A percentile compares a stretch with the other conserved stretches of the same genome.
Evolutionary conservation across 2,113 vertebrate species (phyloP).

Genomic region (Hyperopisus bebe): DNA sequence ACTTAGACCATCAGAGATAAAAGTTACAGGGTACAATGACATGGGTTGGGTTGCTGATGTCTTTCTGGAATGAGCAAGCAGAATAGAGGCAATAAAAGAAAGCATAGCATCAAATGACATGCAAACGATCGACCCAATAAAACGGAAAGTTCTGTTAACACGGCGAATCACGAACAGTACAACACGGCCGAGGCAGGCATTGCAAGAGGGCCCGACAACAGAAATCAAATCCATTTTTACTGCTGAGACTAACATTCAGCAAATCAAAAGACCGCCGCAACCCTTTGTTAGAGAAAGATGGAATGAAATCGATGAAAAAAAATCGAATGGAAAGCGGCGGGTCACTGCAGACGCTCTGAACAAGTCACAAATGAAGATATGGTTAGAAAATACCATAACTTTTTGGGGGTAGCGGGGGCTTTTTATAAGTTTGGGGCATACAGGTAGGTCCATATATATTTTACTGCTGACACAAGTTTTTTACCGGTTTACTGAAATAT

Average conservation of each 20-base stretch:
- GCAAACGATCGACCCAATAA: background rate
- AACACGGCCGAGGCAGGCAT: background rate
- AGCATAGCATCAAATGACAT: background rate
- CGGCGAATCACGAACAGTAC: background rate
- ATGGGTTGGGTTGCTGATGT: background rate
- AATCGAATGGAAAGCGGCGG: background rate
- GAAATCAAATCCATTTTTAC: background rate
- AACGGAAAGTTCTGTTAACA: background rate
- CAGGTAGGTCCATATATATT: background rate
- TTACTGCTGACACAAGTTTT: too few relatives aligned
- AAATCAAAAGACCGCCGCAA: background rate
- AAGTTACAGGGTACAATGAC: background rate
- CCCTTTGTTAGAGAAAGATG: background rate
- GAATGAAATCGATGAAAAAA: background rate
- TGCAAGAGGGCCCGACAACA: background rate
- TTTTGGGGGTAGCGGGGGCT: background rate
- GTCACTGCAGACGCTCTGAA: background rate
- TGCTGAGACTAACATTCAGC: slow-evolving; percentile 7
- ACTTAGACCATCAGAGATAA: background rate
- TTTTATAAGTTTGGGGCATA: background rate
- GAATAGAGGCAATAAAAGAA: background rate
- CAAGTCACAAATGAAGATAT: background rate
- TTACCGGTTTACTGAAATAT: too few relatives aligned
- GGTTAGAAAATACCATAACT: background rate
- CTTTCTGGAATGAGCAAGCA: background rate